Evolutionary conservation across 1,140 invertebrate genomes (phyloP).

Genomic region (Drosophila nannoptera): DNA sequence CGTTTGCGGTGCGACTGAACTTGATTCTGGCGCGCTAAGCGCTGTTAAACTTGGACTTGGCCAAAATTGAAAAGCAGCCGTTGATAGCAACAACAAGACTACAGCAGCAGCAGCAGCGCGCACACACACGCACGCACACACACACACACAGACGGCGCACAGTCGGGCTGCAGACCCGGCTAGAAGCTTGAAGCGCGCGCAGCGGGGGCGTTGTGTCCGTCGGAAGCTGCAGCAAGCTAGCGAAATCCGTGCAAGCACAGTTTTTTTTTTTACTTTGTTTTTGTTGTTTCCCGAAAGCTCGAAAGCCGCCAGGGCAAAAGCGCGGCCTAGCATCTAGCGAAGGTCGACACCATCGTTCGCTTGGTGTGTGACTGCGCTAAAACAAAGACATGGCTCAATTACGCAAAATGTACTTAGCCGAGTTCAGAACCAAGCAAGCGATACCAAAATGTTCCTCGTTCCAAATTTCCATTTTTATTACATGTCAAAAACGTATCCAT

Average conservation of each 20-base stretch:
- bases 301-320: not conserved
- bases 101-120: slow-evolving; percentile 13
- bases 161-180: slow-evolving; percentile 25
- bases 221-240: slow-evolving; percentile 32
- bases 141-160: not conserved
- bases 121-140: not conserved
- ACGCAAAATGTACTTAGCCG: not conserved
- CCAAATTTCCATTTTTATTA: no score
- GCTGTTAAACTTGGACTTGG: slow-evolving; percentile 78
- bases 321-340: no score
- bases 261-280: slow-evolving; percentile 4
- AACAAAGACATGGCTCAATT: not conserved
- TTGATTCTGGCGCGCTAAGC: slow-evolving; percentile 74
- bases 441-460: not conserved
- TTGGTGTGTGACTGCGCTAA: not conserved
- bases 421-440: not conserved
- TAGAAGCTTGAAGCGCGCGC: slow-evolving; percentile 25
- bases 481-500: not conserved
- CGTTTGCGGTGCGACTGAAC: slow-evolving; percentile 78
- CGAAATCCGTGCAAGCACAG: slow-evolving; percentile 14
- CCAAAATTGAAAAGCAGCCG: slow-evolving; percentile 60
- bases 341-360: not conserved
- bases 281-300: slow-evolving; percentile 27
- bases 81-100: slow-evolving; percentile 27
- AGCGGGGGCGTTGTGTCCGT: slow-evolving; percentile 20